Evolutionary conservation across 2,888 invertebrate genomes (phyloP).

Genomic region (Thereva unica): DNA sequence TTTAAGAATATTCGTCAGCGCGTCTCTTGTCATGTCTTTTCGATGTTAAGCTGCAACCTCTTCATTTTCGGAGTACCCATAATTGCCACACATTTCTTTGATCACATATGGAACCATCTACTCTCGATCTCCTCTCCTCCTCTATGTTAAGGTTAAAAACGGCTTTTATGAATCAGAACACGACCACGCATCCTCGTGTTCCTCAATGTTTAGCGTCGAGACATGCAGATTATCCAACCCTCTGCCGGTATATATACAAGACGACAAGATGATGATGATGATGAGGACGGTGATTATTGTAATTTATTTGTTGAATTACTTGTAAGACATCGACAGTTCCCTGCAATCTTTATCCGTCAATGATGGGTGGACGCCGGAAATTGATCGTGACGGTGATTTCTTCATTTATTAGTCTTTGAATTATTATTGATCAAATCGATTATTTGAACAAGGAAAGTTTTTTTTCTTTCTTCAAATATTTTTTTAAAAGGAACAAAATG

Average conservation of each 20-base stretch:
- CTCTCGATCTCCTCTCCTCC: neutral
- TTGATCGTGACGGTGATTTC: conserved; percentile 31
- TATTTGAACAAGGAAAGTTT: no score
- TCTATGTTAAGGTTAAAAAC: conserved; percentile 18
- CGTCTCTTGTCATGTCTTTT: neutral
- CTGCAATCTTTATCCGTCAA: conserved; percentile 17
- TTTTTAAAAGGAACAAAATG: no score
- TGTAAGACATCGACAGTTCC: conserved; percentile 20
- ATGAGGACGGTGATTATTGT: conserved; percentile 29
- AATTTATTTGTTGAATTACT: conserved; percentile 32
- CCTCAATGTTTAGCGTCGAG: conserved; percentile 5
- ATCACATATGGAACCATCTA: neutral
- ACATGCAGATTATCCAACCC: conserved; percentile 29
- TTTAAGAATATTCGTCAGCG: neutral
- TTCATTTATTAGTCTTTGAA: conserved; percentile 10
- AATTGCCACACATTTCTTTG: conserved; percentile 21
- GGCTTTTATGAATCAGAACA: conserved; percentile 31
- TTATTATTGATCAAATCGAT: no score
- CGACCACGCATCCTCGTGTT: conserved; percentile 28
- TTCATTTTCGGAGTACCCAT: conserved; percentile 17
- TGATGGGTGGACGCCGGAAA: conserved; percentile 23
- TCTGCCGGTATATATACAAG: neutral
- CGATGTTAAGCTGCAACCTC: conserved; percentile 9
- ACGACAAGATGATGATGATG: conserved; percentile 22
- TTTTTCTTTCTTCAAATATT: no score